Percentiles rank a stretch among this genome's conserved stretches.
phyloP scores from a whole-genome alignment of 2,888 invertebrate species.

The Drosophila meridiana region DNA sequence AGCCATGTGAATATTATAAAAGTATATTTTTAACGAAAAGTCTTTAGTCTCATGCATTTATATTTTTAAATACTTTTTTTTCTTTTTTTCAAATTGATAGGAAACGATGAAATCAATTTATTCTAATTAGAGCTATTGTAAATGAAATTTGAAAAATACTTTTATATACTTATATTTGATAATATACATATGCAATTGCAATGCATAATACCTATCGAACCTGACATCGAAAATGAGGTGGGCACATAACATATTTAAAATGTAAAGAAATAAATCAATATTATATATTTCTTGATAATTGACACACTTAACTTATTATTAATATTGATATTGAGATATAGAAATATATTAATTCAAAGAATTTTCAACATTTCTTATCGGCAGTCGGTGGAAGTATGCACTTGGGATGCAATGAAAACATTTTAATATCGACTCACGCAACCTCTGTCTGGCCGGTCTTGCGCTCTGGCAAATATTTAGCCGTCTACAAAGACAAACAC shows the following conservation, averaged over 20 bases:
- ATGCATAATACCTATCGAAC: background rate
- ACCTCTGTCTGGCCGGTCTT: slow-evolving; percentile 10
- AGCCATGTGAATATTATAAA: background rate
- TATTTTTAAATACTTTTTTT: too few relatives aligned
- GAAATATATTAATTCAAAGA: background rate
- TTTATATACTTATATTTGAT: too few relatives aligned
- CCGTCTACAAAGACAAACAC: slow-evolving; percentile 5
- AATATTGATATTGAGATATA: background rate
- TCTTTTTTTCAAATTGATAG: too few relatives aligned
- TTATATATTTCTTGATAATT: background rate
- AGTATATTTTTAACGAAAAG: background rate
- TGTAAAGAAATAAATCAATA: background rate
- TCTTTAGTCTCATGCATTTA: too few relatives aligned
- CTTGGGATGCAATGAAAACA: slow-evolving; percentile 16
- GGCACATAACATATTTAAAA: background rate
- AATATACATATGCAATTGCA: too few relatives aligned
- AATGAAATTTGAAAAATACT: too few relatives aligned
- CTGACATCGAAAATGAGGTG: background rate
- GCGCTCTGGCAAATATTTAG: slow-evolving; percentile 51
- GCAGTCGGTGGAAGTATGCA: background rate
- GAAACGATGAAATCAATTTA: too few relatives aligned
- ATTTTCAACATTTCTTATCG: background rate
- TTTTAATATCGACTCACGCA: slow-evolving; percentile 39
- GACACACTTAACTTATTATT: background rate
- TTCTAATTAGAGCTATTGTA: too few relatives aligned